phyloP scores from a whole-genome alignment of 1,140 invertebrate species.

The Halyomorpha halys region DNA sequence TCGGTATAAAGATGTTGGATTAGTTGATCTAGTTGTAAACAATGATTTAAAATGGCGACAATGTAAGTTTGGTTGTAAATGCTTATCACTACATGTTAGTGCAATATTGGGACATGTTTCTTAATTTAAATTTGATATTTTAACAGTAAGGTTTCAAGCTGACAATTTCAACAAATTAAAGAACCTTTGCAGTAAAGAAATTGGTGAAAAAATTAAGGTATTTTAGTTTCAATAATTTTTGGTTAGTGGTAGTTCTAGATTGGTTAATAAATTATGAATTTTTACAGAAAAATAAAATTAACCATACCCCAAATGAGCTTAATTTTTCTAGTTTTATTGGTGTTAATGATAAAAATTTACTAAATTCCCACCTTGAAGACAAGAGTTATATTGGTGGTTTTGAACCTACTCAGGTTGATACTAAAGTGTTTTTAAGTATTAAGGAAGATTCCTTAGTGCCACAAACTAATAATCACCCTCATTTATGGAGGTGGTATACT shows the following conservation, averaged over 20 bases:
- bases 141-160: slow-evolving; percentile 65
- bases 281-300: slow-evolving; percentile 19
- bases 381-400: slow-evolving; percentile 34
- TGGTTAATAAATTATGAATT: neutral
- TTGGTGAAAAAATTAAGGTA: slow-evolving; percentile 95
- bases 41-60: slow-evolving; percentile 86
- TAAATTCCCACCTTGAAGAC: slow-evolving; percentile 31
- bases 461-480: slow-evolving; percentile 27
- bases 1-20: slow-evolving; percentile 81
- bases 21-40: slow-evolving; percentile 87
- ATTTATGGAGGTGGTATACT: slow-evolving; percentile 33
- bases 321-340: neutral
- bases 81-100: neutral
- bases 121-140: slow-evolving; percentile 17
- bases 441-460: slow-evolving; percentile 3
- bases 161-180: slow-evolving; percentile 93
- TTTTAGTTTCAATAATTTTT: neutral
- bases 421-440: slow-evolving; percentile 26
- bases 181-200: slow-evolving; percentile 91
- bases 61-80: slow-evolving; percentile 36
- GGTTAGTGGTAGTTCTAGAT: neutral
- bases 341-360: slow-evolving; percentile 18
- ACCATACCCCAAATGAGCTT: neutral
- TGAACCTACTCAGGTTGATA: slow-evolving; percentile 30
- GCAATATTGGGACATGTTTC: neutral